Percentiles rank a stretch among this genome's conserved stretches.
These are phyloP conservation scores for Zootermopsis nevadensis DNA, from an alignment of 2,888 invertebrate species.

Conservation along the genomic window DNA sequence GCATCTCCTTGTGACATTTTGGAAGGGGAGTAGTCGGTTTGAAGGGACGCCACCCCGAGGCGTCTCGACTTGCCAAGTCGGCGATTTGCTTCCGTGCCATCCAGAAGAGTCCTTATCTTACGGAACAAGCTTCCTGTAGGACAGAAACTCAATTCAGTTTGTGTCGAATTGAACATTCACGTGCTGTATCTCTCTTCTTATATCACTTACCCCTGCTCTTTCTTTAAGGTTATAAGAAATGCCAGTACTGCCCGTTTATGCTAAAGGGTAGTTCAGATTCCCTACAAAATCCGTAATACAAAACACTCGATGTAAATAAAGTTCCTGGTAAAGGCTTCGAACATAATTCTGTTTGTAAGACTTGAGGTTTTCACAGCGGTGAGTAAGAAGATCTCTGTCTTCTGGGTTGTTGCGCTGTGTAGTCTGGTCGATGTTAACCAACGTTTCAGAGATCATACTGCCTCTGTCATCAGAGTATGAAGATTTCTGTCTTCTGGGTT, in stretches of 20 bases:
- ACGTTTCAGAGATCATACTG: too few species aligned
- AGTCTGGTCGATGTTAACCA: too few species aligned
- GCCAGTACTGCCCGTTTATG: background rate
- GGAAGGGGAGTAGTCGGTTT: background rate
- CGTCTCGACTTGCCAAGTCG: background rate
- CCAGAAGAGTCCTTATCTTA: background rate
- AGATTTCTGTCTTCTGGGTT: too few species aligned
- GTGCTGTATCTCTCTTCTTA: background rate
- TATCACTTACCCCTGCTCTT: background rate
- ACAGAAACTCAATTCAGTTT: conserved; percentile 13
- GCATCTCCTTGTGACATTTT: conserved; percentile 7
- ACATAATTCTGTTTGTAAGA: too few species aligned
- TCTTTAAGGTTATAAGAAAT: background rate
- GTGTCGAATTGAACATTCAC: conserved; percentile 7
- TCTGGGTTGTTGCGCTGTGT: too few species aligned
- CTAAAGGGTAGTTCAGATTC: background rate
- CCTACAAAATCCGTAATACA: too few species aligned
- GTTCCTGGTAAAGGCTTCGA: too few species aligned
- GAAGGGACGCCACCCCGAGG: background rate
- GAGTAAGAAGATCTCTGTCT: too few species aligned
- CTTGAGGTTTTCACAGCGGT: too few species aligned
- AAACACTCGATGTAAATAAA: too few species aligned
- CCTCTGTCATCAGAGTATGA: too few species aligned
- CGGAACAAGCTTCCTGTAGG: background rate
- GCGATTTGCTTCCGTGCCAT: background rate